These are phyloP conservation scores for Sclerodermus sp. DNA, from an alignment of 2,888 invertebrate species.

Conservation along the genomic window DNA sequence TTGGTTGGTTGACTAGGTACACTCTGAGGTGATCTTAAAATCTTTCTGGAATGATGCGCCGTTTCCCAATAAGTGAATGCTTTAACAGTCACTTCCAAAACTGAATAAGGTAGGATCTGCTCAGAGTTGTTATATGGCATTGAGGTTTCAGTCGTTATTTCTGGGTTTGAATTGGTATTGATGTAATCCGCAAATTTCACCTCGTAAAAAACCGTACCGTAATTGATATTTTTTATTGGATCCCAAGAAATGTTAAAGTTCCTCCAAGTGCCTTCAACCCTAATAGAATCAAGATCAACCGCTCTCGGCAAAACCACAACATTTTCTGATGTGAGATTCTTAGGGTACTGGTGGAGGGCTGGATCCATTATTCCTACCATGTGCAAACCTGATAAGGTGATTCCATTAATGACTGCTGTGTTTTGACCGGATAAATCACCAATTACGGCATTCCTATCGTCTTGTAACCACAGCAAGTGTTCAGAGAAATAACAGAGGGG, in stretches of 20 bases:
- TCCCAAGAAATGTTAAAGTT: constrained; percentile 85
- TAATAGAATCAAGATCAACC: constrained; percentile 69
- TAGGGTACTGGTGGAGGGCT: constrained; percentile 65
- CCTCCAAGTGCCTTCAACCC: constrained; percentile 73
- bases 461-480: constrained; percentile 81
- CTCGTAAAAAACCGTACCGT: constrained; percentile 82
- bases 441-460: constrained; percentile 72
- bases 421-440: constrained; percentile 76
- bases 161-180: constrained; percentile 63
- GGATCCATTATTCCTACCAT: constrained; percentile 75
- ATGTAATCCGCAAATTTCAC: constrained; percentile 68
- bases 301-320: constrained; percentile 74
- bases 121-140: constrained; percentile 56
- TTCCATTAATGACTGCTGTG: constrained; percentile 68
- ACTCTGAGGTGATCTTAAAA: constrained; percentile 77
- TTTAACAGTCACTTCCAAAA: constrained; percentile 72
- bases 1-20: constrained; percentile 75
- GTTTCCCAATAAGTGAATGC: constrained; percentile 86
- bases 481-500: constrained; percentile 80
- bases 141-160: constrained; percentile 46
- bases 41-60: constrained; percentile 65
- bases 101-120: constrained; percentile 69
- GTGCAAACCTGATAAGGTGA: constrained; percentile 67
- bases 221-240: constrained; percentile 73
- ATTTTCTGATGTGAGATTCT: constrained; percentile 58